Base-by-base conservation (phyloP, 2,888 invertebrate genomes). In the Pollenia griseotomentosa region DNA sequence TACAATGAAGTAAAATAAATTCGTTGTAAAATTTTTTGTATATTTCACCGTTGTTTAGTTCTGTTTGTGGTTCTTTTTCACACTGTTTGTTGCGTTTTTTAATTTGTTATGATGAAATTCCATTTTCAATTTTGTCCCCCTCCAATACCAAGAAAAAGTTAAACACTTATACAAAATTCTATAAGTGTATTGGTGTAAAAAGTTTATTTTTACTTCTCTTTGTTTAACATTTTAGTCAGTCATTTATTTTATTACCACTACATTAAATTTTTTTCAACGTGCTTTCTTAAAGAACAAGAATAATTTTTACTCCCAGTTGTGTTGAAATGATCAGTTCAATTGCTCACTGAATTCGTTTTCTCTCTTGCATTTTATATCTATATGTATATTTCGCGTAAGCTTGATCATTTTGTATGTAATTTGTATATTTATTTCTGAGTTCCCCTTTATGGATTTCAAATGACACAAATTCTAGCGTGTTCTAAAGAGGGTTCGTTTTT, bases 91-190 rank as follows among this genome's bases (percentile, higher is more conserved):
- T 87, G 84, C 63, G 70, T 84, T 87, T 82, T 80, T 66, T 73
- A 78, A 63, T 77, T 83, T 65, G 73, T 84, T 81, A 65, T 87
- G 87, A 87, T 87, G 87, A 87, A 87, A 87, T 87, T 87, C 81
- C 80, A 87, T 87, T 81, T 87, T 81, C 74, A 78, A 65, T 81
- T 61, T 70, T 48, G 68, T 81, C 65, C 83, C 33, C 75, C 81
- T 55, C 66, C 66, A 61, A n/a, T 42, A 40, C n/a, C 53, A 55
- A 55, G 53, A 53, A 14, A 51, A 14, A 55, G 1, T 8, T 12
- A 12, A 61, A 9, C 33, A 46, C 44, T 46, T 33, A 19, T 44
- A 10, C 14, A 48, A 7, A 40, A 6, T 7, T 70, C 53, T 6
- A 8, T n/a, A 42, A 16, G 33, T 63, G 42, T 61, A 16, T 80